phyloP scores from a whole-genome alignment of 2,888 invertebrate genomes.

The Papilio demoleus region DNA sequence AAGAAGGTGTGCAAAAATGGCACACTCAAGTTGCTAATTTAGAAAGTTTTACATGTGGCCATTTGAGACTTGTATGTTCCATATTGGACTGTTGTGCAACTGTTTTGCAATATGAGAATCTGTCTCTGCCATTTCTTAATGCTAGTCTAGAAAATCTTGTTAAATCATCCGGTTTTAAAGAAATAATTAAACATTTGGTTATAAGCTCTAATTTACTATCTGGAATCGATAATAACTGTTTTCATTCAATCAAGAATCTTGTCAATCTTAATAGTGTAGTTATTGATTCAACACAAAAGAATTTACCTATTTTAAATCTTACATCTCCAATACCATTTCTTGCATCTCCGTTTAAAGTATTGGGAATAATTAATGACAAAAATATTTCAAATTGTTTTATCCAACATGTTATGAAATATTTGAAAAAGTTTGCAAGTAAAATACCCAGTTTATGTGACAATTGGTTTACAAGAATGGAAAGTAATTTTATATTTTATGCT shows the following conservation, averaged over 20 bases:
- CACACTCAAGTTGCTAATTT: conserved; percentile 67
- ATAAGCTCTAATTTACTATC: conserved; percentile 74
- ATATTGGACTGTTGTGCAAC: conserved; percentile 69
- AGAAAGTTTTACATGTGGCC: conserved; percentile 73
- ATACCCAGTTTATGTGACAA: conserved; percentile 77
- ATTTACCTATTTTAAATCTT: conserved; percentile 67
- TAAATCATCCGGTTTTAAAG: conserved; percentile 73
- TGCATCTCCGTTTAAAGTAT: conserved; percentile 66
- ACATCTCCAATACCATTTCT: conserved; percentile 72
- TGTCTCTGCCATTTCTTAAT: conserved; percentile 62
- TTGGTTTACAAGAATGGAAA: conserved; percentile 86
- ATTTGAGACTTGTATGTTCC: conserved; percentile 69
- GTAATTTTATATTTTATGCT: conserved; percentile 79
- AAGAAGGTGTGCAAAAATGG: conserved; percentile 79
- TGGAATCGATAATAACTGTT: conserved; percentile 62
- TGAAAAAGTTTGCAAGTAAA: conserved; percentile 64
- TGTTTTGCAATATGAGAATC: conserved; percentile 60
- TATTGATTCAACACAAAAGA: conserved; percentile 65
- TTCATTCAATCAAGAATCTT: conserved; percentile 67
- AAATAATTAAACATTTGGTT: conserved; percentile 67
- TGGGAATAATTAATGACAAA: conserved; percentile 60
- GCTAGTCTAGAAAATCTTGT: conserved; percentile 64
- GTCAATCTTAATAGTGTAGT: conserved; percentile 64
- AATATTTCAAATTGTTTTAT: conserved; percentile 69
- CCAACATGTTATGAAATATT: conserved; percentile 67